Evolutionary conservation across 2,113 vertebrate species (phyloP), one percentile per base, ranked within the genome.

Genomic region (Montifringilla adamsi): DNA sequence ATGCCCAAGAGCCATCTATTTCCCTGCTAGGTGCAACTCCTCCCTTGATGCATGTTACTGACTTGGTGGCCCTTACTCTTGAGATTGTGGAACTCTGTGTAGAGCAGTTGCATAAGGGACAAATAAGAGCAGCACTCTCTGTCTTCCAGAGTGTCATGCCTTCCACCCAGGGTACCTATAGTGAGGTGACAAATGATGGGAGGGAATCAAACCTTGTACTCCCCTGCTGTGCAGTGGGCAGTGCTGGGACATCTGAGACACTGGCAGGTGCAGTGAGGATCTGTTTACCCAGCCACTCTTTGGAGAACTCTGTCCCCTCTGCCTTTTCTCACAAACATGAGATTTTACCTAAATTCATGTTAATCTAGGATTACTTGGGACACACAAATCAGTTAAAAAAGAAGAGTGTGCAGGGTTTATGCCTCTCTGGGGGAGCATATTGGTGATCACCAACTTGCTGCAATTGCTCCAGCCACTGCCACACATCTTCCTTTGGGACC

Each of bases 181-280:
- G 14, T 3, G 12, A 72, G 20, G n/a, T 55, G 72, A 66, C 18
- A 83, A 62, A 76, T 8, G 6, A 30, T 0, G 6, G 7, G 21
- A 70, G 13, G 23, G 13, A 33, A 35, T 46, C 7, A 22, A 74
- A 81, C 2, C 31, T 74, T 16, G n/a, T 13, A 23, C 10, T 7
- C 15, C 67, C 37, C 78, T 95, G 18, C 67, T 76, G 49, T 12
- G 4, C 6, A 1, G 0, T 66, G 49, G 23, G 11, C 31, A 37
- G 41, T 58, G 15, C 46, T 58, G n/a, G 43, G 23, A 47, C 19
- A 37, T 19, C 55, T 62, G 63, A 69, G 55, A n/a, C 20, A 18
- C 13, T 0, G 0, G 21, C 23, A 70, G 37, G 16, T 20, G 27
- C 3, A 3, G 19, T 27, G 6, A 53, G 18, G 37, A 39, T 44